Conservation (phyloP, 2,888 invertebrate species). For the Hololepta plana region DNA sequence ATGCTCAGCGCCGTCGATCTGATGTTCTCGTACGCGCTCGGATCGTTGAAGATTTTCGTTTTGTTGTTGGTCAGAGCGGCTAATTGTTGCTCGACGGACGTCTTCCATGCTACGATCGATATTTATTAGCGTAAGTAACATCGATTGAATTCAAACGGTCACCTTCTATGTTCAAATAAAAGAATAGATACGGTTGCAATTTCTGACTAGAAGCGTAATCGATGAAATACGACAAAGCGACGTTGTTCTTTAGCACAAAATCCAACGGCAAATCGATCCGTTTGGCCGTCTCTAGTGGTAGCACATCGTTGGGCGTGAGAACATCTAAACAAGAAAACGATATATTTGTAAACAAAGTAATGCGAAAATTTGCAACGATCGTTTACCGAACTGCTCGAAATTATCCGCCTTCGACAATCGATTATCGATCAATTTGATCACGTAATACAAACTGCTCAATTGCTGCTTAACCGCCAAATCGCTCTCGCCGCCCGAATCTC, state of each 20-base stretch:
- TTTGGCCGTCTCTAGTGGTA: slow-evolving; percentile 20
- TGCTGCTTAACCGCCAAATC: slow-evolving; percentile 71
- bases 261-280: slow-evolving; percentile 42
- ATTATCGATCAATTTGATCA: slow-evolving; percentile 55
- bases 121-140: neutral
- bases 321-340: neutral
- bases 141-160: slow-evolving; percentile 7
- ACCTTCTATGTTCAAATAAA: slow-evolving; percentile 63
- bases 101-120: slow-evolving; percentile 34
- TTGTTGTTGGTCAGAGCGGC: slow-evolving; percentile 34
- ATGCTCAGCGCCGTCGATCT: slow-evolving; percentile 55
- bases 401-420: slow-evolving; percentile 24
- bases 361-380: too few relatives aligned
- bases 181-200: slow-evolving; percentile 54
- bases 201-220: slow-evolving; percentile 55
- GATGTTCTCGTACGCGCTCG: slow-evolving; percentile 18
- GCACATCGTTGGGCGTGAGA: slow-evolving; percentile 15
- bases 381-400: slow-evolving; percentile 13
- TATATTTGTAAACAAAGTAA: slow-evolving; percentile 1
- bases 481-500: slow-evolving; percentile 73
- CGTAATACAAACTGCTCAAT: slow-evolving; percentile 64
- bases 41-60: slow-evolving; percentile 25
- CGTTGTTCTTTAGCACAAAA: slow-evolving; percentile 56
- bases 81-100: slow-evolving; percentile 53
- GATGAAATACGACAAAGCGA: slow-evolving; percentile 58